A percentile compares a stretch with the other conserved stretches of the same genome.
These are phyloP conservation scores for Meta bourneti DNA, from an alignment of 2,888 invertebrate species.

Conservation along the genomic window DNA sequence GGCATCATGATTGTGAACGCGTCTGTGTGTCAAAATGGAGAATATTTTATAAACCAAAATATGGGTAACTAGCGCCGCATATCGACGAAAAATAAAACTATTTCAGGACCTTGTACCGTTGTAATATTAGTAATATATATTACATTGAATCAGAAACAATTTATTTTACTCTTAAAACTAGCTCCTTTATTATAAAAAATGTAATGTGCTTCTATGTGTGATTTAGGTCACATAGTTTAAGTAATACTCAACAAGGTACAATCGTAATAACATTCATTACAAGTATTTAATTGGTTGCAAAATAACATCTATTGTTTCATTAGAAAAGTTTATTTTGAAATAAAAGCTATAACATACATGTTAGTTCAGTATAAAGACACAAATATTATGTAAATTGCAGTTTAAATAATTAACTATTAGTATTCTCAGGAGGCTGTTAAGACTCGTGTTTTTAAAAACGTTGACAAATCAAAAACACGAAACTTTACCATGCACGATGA, in stretches of 20 bases:
- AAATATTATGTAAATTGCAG: not conserved
- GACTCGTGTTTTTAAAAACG: not conserved
- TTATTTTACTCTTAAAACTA: not conserved
- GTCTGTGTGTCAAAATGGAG: slow-evolving; percentile 24
- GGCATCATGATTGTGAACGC: not conserved
- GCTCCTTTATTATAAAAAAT: not conserved
- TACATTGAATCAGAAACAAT: not conserved
- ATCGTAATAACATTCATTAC: too few relatives aligned
- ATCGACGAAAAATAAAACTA: slow-evolving; percentile 52
- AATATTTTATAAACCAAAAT: not conserved
- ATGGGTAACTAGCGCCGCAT: slow-evolving; percentile 67
- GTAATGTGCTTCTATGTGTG: not conserved
- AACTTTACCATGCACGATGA: slow-evolving; percentile 56
- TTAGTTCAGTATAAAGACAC: too few relatives aligned
- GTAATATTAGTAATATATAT: too few relatives aligned
- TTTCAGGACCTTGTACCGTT: not conserved
- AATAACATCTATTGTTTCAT: too few relatives aligned
- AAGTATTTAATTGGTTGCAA: too few relatives aligned
- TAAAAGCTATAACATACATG: too few relatives aligned
- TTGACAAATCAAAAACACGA: not conserved
- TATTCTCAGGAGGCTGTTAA: not conserved
- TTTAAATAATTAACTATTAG: not conserved
- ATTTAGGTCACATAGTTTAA: too few relatives aligned
- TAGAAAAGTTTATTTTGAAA: too few relatives aligned
- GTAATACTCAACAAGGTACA: too few relatives aligned